These are phyloP conservation scores for Athrips mouffetella DNA, from an alignment of 2,888 invertebrate species.

Conservation along the genomic window DNA sequence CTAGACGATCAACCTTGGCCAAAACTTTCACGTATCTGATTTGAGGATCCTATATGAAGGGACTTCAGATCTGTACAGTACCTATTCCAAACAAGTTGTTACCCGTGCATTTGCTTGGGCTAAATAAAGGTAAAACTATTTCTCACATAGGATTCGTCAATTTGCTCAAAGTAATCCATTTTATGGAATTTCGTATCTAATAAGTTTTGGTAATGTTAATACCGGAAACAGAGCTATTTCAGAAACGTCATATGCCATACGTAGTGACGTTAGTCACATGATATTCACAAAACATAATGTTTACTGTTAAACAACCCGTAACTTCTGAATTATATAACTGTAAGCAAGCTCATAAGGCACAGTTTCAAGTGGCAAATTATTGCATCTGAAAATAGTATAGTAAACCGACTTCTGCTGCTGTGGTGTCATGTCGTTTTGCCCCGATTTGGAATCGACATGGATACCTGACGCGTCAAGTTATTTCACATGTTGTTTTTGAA, in stretches of 20 bases:
- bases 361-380: constrained; percentile 12
- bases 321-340: constrained; percentile 8
- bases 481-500: constrained; percentile 28
- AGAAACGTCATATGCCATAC: constrained; percentile 25
- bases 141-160: too few species aligned
- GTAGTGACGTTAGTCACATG: constrained; percentile 30
- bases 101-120: too few species aligned
- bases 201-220: too few species aligned
- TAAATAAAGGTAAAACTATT: too few species aligned
- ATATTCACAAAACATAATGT: constrained; percentile 22
- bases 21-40: too few species aligned
- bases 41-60: too few species aligned
- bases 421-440: too few species aligned
- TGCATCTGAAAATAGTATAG: constrained; percentile 22
- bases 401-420: not conserved
- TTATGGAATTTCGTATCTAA: too few species aligned
- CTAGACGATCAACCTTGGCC: too few species aligned
- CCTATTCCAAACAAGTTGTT: too few species aligned
- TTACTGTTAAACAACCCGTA: constrained; percentile 2
- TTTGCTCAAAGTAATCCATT: too few species aligned
- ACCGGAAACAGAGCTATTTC: constrained; percentile 31
- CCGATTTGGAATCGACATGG: constrained; percentile 32
- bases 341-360: constrained; percentile 15
- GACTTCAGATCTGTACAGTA: too few species aligned
- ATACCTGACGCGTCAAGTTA: constrained; percentile 32